phyloP scores from a whole-genome alignment of 2,113 vertebrate species.

The Hemicordylus capensis region DNA sequence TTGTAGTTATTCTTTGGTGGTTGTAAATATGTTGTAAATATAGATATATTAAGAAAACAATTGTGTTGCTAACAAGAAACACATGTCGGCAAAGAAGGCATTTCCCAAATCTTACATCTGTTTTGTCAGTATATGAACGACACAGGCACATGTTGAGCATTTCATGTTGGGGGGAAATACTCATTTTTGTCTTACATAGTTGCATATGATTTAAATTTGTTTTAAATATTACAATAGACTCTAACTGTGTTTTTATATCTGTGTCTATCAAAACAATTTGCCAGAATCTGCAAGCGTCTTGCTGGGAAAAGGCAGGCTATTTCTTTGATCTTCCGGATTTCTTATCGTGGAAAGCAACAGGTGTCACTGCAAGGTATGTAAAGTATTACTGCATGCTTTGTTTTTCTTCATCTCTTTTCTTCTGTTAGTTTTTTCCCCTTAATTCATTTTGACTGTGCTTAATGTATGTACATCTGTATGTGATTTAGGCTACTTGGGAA shows the following conservation, averaged over 20 bases:
- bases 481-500: conserved; percentile 69
- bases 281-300: conserved; percentile 77
- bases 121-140: background rate
- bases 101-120: background rate
- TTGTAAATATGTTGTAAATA: background rate
- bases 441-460: conserved; percentile 67
- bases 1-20: background rate
- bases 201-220: conserved; percentile 2
- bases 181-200: background rate
- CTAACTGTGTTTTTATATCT: conserved; percentile 37
- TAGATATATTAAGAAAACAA: background rate
- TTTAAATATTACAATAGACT: conserved; percentile 7
- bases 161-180: background rate
- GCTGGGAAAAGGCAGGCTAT: conserved; percentile 83
- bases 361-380: conserved; percentile 87
- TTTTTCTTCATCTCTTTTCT: conserved; percentile 48
- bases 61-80: background rate
- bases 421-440: conserved; percentile 57
- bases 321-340: conserved; percentile 98
- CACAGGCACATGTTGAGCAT: background rate
- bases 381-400: conserved; percentile 54
- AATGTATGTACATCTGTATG: conserved; percentile 75
- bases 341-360: conserved; percentile 94
- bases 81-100: background rate
- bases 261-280: conserved; percentile 56